These are phyloP conservation scores for Aphaenogaster floridana DNA, from an alignment of 1,140 invertebrate species.

Conservation along the genomic window DNA sequence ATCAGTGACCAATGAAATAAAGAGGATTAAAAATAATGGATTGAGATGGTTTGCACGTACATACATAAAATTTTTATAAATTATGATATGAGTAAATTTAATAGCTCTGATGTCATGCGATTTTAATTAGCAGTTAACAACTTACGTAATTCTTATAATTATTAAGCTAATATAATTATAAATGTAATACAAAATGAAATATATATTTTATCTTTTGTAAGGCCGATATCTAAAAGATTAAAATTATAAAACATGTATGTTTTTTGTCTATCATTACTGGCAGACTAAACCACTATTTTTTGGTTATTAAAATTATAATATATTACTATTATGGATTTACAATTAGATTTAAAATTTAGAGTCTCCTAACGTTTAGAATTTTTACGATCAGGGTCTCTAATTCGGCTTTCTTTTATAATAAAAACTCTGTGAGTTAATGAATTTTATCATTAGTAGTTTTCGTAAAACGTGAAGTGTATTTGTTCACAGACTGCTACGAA, in stretches of 20 bases:
- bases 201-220: background rate
- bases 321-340: background rate
- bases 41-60: background rate
- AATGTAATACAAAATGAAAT: background rate
- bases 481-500: slow-evolving; percentile 11
- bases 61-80: background rate
- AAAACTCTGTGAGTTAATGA: slow-evolving; percentile 17
- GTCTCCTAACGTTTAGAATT: background rate
- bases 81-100: background rate
- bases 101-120: background rate
- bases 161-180: background rate
- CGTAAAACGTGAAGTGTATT: slow-evolving; percentile 16
- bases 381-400: background rate
- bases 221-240: background rate
- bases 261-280: too few species aligned
- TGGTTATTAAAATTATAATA: slow-evolving; percentile 7
- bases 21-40: background rate
- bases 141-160: background rate
- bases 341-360: background rate
- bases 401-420: background rate
- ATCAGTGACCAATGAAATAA: slow-evolving; percentile 40
- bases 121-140: background rate
- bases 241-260: background rate
- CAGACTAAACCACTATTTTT: too few species aligned
- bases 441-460: slow-evolving; percentile 31